Conservation (phyloP, 2,888 invertebrate genomes). For the Cataglyphis rosenhaueri region DNA sequence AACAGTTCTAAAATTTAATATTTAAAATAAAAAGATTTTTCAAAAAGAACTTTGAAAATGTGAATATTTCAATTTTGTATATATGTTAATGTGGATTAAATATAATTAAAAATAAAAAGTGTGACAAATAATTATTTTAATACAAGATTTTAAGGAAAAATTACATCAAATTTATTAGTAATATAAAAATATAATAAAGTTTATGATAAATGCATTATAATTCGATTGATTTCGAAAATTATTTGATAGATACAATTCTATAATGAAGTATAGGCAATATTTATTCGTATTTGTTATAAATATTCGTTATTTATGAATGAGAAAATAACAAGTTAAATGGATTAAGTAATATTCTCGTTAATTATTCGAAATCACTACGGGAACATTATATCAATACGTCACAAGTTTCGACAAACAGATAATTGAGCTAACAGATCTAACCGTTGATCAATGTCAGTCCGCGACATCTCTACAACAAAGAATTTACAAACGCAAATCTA, state of each 20-base stretch:
- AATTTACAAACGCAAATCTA: background rate
- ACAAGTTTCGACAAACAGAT: background rate
- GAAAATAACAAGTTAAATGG: background rate
- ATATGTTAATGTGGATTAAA: background rate
- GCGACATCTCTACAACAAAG: background rate
- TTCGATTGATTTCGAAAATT: background rate
- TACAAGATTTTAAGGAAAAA: background rate
- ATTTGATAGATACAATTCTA: background rate
- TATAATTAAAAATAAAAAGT: background rate
- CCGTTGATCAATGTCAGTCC: conserved; percentile 10
- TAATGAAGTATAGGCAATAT: background rate
- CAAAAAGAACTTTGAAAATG: background rate
- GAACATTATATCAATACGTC: background rate
- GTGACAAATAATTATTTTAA: background rate
- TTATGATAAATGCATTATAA: background rate
- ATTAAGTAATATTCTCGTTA: background rate
- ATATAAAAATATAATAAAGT: background rate
- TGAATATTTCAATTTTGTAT: background rate
- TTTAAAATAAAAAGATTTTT: background rate
- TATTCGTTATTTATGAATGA: background rate
- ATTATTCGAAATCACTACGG: background rate
- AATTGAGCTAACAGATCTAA: conserved; percentile 29
- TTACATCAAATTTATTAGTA: background rate
- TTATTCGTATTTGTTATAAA: background rate
- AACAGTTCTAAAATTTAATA: background rate